These are phyloP conservation scores for Limonius californicus DNA, from an alignment of 1,140 invertebrate genomes.

Conservation along the genomic window DNA sequence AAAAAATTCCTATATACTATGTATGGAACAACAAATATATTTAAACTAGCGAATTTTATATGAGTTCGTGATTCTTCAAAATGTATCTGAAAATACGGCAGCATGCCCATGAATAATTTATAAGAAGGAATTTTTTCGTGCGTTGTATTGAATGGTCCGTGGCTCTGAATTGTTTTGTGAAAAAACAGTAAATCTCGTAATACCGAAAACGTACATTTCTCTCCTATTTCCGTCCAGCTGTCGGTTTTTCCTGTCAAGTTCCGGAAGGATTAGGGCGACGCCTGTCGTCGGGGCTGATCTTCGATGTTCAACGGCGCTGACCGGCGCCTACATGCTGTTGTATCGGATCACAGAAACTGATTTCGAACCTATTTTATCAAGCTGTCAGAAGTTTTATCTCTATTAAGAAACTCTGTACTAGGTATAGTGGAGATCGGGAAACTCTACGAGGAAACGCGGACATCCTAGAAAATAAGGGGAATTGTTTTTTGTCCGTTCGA, in stretches of 20 bases:
- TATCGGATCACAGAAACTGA: neutral
- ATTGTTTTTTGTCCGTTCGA: too few species aligned
- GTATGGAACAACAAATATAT: too few species aligned
- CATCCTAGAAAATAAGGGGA: too few species aligned
- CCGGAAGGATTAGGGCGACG: neutral
- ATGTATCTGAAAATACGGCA: too few species aligned
- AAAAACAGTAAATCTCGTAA: neutral
- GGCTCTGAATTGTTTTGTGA: neutral
- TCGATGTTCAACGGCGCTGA: neutral
- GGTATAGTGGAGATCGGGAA: neutral
- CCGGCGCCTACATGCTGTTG: neutral
- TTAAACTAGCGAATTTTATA: too few species aligned
- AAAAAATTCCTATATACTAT: too few species aligned
- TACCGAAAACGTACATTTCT: neutral
- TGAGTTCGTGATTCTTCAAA: too few species aligned
- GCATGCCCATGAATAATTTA: too few species aligned
- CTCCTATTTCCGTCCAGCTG: neutral
- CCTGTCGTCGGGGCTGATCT: neutral
- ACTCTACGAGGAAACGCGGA: too few species aligned
- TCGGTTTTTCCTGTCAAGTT: neutral
- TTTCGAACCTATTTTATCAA: neutral
- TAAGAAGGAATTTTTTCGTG: too few species aligned
- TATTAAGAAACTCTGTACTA: neutral
- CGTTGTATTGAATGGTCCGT: too few species aligned
- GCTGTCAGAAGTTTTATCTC: neutral